Evolutionary conservation across 2,113 vertebrate genomes (phyloP).

Genomic region (Aphyosemion australe): DNA sequence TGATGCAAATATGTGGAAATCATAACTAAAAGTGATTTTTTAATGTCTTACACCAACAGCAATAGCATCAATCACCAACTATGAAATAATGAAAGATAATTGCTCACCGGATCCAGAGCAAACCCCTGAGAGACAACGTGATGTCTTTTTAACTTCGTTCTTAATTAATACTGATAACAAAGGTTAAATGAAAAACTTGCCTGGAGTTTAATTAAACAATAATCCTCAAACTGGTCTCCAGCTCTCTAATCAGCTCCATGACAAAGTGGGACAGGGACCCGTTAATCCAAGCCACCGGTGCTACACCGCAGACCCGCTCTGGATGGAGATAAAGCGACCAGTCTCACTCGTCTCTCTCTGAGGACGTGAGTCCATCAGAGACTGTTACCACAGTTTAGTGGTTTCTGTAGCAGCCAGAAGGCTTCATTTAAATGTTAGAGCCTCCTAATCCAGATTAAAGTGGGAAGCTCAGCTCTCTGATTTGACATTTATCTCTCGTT

Average conservation of each 20-base stretch:
- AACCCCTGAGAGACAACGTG: conserved; percentile 4
- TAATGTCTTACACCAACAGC: too few species aligned
- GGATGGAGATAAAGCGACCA: conserved; percentile 37
- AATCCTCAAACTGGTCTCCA: conserved; percentile 52
- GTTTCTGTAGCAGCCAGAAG: conserved; percentile 31
- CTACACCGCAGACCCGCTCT: conserved; percentile 31
- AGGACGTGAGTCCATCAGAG: conserved; percentile 52
- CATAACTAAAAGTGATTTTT: too few species aligned
- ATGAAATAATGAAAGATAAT: conserved; percentile 1
- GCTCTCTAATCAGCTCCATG: conserved; percentile 46
- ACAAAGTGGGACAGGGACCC: conserved; percentile 53
- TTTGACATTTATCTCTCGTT: conserved; percentile 23
- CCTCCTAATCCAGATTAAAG: conserved; percentile 51
- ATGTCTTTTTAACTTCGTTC: conserved; percentile 21
- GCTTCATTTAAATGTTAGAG: conserved; percentile 40
- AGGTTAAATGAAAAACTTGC: conserved; percentile 50
- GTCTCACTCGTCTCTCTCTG: conserved; percentile 33
- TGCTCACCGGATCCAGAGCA: conserved; percentile 20
- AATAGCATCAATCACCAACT: background rate
- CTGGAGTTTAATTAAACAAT: conserved; percentile 64
- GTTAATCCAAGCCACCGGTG: conserved; percentile 39
- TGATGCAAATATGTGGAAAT: too few species aligned
- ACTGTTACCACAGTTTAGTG: conserved; percentile 32
- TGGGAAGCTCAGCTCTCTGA: conserved; percentile 23
- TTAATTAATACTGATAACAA: conserved; percentile 50